Evolutionary conservation across 2,113 vertebrate species (phyloP).

Genomic region (Probosciger aterrimus): DNA sequence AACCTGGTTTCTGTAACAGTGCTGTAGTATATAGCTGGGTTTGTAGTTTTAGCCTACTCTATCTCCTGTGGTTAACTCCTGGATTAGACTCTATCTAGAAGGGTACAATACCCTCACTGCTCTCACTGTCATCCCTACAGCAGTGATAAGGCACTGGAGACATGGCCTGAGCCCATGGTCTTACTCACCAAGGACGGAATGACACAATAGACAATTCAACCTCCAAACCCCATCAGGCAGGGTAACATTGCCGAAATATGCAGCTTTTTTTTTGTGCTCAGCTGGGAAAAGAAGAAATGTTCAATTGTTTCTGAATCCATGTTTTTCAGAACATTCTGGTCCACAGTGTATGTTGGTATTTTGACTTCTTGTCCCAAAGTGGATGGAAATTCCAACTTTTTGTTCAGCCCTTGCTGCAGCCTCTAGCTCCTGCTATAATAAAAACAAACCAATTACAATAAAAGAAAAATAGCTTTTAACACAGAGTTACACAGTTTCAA

Average conservation of each 20-base stretch:
- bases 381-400: background rate
- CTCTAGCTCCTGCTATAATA: background rate
- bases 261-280: background rate
- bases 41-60: background rate
- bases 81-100: fast-evolving
- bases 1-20: background rate
- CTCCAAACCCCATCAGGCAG: background rate
- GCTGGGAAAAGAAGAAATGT: background rate
- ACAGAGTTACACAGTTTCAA: background rate
- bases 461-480: background rate
- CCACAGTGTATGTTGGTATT: background rate
- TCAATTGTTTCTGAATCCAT: background rate
- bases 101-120: background rate
- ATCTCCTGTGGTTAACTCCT: background rate
- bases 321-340: slow-evolving; percentile 14
- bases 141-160: fast-evolving
- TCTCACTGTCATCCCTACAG: fast-evolving
- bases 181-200: background rate
- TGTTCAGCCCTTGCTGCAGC: background rate
- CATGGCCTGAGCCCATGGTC: fast-evolving
- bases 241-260: background rate
- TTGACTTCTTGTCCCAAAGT: background rate
- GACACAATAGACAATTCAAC: background rate
- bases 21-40: background rate
- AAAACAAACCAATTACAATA: background rate